Conservation (phyloP, 2,888 invertebrate genomes). For the Lymantria monacha region DNA sequence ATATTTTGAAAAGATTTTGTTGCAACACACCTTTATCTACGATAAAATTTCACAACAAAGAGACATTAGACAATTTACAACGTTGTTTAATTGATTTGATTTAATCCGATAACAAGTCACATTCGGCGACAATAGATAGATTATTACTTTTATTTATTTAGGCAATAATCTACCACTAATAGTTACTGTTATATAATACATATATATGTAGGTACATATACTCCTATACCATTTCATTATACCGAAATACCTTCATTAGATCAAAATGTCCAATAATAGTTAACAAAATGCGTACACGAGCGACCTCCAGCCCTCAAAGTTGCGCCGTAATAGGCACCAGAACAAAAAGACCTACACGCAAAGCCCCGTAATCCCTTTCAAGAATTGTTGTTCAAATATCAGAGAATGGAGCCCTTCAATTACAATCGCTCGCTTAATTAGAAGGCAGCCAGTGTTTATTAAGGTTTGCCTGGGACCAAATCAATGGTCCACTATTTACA, state of each 20-base stretch:
- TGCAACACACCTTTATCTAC: no score
- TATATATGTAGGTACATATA: no score
- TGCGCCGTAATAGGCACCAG: background rate
- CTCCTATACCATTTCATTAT: no score
- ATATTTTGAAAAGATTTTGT: no score
- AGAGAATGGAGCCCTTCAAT: constrained; percentile 56
- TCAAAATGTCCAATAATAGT: background rate
- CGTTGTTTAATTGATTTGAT: no score
- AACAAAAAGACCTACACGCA: constrained; percentile 26
- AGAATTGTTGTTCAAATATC: constrained; percentile 59
- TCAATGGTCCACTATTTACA: constrained; percentile 48
- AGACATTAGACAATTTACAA: no score
- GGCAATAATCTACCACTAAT: no score
- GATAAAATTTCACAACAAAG: no score
- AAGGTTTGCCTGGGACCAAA: constrained; percentile 40
- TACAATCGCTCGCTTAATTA: constrained; percentile 59
- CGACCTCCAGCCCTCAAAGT: background rate
- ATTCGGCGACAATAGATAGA: no score
- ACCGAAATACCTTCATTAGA: background rate
- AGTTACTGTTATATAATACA: no score
- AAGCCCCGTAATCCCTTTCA: constrained; percentile 38
- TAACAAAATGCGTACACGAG: background rate
- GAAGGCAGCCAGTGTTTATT: constrained; percentile 50
- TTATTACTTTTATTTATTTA: no score
- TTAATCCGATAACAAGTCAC: no score